Base-by-base conservation (phyloP, 2,797 vertebrate genomes). In the Rhynchonycteris naso region DNA sequence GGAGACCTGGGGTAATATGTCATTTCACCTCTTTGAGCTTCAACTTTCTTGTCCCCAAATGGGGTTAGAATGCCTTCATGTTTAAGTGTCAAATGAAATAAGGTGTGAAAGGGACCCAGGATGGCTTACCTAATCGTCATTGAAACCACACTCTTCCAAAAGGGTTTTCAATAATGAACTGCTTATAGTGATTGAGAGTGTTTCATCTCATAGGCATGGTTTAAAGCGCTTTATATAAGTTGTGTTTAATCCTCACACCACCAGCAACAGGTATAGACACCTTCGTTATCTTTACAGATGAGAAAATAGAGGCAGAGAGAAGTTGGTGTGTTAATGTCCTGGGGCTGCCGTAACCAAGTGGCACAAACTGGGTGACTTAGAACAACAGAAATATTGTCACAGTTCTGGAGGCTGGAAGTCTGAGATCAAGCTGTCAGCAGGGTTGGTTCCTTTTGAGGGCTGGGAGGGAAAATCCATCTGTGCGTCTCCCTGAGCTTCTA, bases 401-500 rank as follows among this genome's bases (percentile, higher is more conserved):
- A 2, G 61, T 47, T 82, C 68, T 74, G 30, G 63, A 71, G 66
- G 21, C 63, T 10, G 0, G 52, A 61, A 50, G 38, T 59, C 81
- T 0, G 1, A 72, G 30, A 22, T 16, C 38, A 4, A 47, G 75
- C 14, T 12, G 12, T 30, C 15, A 1, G 35, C 4, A 24, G 35
- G 66, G 2, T 5, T 1, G 9, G n/a, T 0, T 63, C 47, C 65
- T 38, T 13, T 28, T 0, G 0, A 59, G n/a, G 18, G 4, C 5
- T 0, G 1, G 7, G 22, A 68, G 81, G n/a, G 28, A 61, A 14
- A 16, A 1, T 13, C 30, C n/a, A 11, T 7, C n/a, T 2, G 2
- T 47, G 24, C 71, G 33, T 35, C 12, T 52, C 19, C 22, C 14
- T 0, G 0, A 2, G 12, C 28, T 33, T 11, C 7, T 8, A 7